Evolutionary conservation across 2,113 vertebrate species (phyloP).

Genomic region (Neomonachus schauinslandi): DNA sequence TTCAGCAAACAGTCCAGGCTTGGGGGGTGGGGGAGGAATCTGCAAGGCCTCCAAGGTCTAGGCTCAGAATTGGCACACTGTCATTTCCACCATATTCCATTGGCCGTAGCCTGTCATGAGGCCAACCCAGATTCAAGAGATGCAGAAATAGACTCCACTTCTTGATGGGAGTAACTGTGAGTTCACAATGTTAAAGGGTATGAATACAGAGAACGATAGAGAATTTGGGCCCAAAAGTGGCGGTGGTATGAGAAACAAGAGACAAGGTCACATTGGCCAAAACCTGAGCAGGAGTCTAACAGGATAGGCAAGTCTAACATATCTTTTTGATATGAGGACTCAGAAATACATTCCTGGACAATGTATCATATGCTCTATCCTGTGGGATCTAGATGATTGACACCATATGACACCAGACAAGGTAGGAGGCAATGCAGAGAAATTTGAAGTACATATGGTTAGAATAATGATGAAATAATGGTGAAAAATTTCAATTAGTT

Average conservation of each 20-base stretch:
- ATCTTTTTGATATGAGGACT: not conserved
- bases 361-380: not conserved
- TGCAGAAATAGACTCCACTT: not conserved
- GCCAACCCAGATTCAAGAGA: not conserved
- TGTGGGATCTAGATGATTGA: not conserved
- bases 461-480: not conserved
- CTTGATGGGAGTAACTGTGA: not conserved
- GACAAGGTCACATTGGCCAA: not conserved
- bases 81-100: not conserved
- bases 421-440: not conserved
- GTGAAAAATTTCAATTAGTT: not conserved
- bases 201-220: not conserved
- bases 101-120: not conserved
- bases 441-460: not conserved
- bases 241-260: not conserved
- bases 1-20: not conserved
- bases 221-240: not conserved
- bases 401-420: not conserved
- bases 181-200: not conserved
- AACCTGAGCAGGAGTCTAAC: not conserved
- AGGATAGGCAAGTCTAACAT: too few species aligned
- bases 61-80: not conserved
- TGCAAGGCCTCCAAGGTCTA: not conserved
- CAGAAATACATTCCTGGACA: not conserved
- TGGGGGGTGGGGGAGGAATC: not conserved